Conservation (phyloP, 2,797 vertebrate species). For the Poeciliopsis gracilis region DNA sequence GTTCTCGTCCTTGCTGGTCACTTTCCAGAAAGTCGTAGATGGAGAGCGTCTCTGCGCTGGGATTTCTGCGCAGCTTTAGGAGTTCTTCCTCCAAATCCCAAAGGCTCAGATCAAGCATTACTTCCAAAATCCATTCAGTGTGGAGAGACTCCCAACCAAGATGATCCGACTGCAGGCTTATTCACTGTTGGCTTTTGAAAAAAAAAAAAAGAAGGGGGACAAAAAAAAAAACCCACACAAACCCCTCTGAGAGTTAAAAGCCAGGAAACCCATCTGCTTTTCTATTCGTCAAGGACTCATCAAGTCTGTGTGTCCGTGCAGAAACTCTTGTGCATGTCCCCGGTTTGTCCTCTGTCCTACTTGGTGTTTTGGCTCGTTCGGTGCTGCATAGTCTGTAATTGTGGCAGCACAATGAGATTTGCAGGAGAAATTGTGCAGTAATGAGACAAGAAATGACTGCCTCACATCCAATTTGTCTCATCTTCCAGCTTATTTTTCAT, state of each 20-base stretch:
- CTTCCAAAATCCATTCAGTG: constrained; percentile 26
- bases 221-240: constrained; percentile 30
- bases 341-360: constrained; percentile 43
- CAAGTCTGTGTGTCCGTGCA: constrained; percentile 32
- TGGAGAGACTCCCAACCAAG: constrained; percentile 26
- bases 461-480: constrained; percentile 31
- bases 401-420: constrained; percentile 46
- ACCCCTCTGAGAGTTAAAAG: constrained; percentile 41
- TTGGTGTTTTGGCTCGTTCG: constrained; percentile 44
- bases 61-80: constrained; percentile 15
- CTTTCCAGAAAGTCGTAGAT: constrained; percentile 1
- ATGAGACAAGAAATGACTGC: constrained; percentile 44
- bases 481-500: constrained; percentile 29
- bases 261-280: constrained; percentile 46
- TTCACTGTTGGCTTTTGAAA: constrained; percentile 44
- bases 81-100: constrained; percentile 21
- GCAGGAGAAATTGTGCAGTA: constrained; percentile 33
- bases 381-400: constrained; percentile 20
- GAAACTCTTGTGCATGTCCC: neutral
- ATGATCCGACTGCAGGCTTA: constrained; percentile 35
- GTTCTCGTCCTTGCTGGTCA: neutral
- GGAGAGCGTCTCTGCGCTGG: constrained; percentile 20
- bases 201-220: constrained; percentile 12
- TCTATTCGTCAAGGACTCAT: constrained; percentile 26
- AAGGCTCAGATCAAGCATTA: constrained; percentile 19